Evolutionary conservation across 2,888 invertebrate species (phyloP), one percentile per base, ranked within the genome.

Genomic region (Alviniconcha strummeri): DNA sequence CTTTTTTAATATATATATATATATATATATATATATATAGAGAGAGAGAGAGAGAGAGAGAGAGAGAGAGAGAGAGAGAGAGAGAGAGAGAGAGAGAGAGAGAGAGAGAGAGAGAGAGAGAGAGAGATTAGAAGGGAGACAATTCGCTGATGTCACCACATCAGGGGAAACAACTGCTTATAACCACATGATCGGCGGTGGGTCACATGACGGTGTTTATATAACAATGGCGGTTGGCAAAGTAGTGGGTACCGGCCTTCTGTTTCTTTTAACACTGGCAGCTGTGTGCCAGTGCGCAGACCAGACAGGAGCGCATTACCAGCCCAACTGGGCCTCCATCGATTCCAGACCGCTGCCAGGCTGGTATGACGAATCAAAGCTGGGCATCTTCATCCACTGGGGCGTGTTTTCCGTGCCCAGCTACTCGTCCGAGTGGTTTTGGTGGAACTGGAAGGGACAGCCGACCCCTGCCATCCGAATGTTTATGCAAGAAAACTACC

Each of bases 401-500:
- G 94, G 94, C 5, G 92, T 94, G 4, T 94, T 91, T 85, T 93
- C 93, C 9, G 94, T 94, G 6, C 93, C 93, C 1, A 90, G 90
- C 79, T 91, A 86, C 86, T 86, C 86, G 0, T 88, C 89, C 1
- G 98, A 98, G 94, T 98, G 98, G 98, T 98, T 98, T 93, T 98
- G 98, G 98, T 94, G 94, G 56, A 94, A 96, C 89, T 98, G 97
- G 98, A 94, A 95, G 79, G 86, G 87, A 85, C 83, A 85, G 0
- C 85, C 87, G 98, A 88, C 85, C 5, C 87, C 89, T 17, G 90
- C 87, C n/a, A 88, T 91, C 56, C 88, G 91, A 4, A 87, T 90
- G 17, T 98, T 96, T 92, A 98, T 99, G 97, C 93, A 95, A 57
- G 94, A 96, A 69, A 97, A 97, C 91, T 98, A 97, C 93, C 96